Evolutionary conservation across 2,888 invertebrate genomes (phyloP).

Genomic region (Drosophila pegasa): DNA sequence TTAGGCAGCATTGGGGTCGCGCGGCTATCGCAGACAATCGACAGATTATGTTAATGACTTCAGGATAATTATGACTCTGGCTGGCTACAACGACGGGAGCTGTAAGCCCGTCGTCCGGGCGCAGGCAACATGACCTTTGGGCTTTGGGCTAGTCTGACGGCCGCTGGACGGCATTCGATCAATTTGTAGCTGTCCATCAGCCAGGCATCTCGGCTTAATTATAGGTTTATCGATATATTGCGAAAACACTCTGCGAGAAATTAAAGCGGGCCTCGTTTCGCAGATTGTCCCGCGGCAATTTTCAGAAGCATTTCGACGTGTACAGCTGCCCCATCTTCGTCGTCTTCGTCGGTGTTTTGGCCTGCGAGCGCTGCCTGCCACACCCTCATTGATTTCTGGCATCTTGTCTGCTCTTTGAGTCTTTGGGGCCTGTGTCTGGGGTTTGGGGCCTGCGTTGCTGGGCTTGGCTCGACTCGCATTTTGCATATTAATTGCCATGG

Average conservation of each 20-base stretch:
- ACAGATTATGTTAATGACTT: constrained; percentile 73
- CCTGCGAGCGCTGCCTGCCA: constrained; percentile 71
- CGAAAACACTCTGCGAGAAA: constrained; percentile 46
- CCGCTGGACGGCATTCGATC: constrained; percentile 66
- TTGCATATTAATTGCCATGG: constrained; percentile 76
- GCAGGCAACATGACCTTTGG: constrained; percentile 68
- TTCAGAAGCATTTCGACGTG: constrained; percentile 72
- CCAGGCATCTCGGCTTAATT: constrained; percentile 72
- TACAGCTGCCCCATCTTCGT: constrained; percentile 22
- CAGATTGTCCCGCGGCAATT: constrained; percentile 75
- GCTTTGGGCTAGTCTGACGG: constrained; percentile 63
- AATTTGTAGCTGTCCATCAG: constrained; percentile 75
- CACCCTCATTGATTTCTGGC: constrained; percentile 76
- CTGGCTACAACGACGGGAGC: constrained; percentile 64
- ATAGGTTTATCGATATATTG: constrained; percentile 68
- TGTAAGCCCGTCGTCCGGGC: constrained; percentile 60
- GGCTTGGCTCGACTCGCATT: constrained; percentile 58
- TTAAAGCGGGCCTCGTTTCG: constrained; percentile 65
- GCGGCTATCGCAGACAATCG: constrained; percentile 54
- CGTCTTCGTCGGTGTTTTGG: constrained; percentile 5
- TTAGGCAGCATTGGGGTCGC: constrained; percentile 18
- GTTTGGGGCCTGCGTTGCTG: constrained; percentile 33
- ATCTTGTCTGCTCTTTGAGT: constrained; percentile 48
- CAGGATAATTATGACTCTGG: constrained; percentile 68
- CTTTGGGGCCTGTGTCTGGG: constrained; percentile 29